Base-by-base conservation (phyloP, 2,797 vertebrate species). In the Bradypodion ventrale region DNA sequence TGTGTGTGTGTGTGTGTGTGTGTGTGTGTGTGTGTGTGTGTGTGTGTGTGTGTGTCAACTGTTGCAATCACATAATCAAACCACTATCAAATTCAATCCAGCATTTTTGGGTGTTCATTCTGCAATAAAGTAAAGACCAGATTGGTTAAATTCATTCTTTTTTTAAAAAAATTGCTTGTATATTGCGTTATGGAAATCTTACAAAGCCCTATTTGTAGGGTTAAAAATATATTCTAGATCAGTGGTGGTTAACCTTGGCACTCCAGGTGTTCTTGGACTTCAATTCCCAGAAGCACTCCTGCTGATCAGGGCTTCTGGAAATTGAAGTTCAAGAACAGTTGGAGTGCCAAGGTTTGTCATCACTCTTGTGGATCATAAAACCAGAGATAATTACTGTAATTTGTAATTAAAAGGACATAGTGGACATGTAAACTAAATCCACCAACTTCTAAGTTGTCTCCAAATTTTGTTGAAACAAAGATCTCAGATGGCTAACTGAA, bases 401-500 rank as follows among this genome's bases (percentile, higher is more conserved):
- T 0, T 59, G 4, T 77, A 13, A 13, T 56, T 25, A 27, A 46
- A 15, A 10, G 75, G n/a, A 73, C 52, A 56, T 75, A 63, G n/a
- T 29, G 5, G 21, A 23, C 75, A 0, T 49, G n/a, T 66, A 82
- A 78, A 40, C 62, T 75, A 75, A 78, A 7, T 89, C 75, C 82
- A 60, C 83, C 37, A 40, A 42, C 9, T 70, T 70, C 44, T 13
- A 46, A 23, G 1, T 37, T 70, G 27, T 78, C 32, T 6, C 63
- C 73, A 65, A 29, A 2, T 56, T 85, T 90, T 77, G 29, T 78
- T 89, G 46, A 52, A 68, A 72, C 42, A 29, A 0, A 74, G 74
- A 82, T 90, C 81, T 88, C 74, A 87, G 85, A 78, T 80, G 0
- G 0, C 87, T 90, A 88, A 83, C 87, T 5, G 86, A 92, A 84